phyloP scores from a whole-genome alignment of 2,888 invertebrate species.

The Quadriops clusia region DNA sequence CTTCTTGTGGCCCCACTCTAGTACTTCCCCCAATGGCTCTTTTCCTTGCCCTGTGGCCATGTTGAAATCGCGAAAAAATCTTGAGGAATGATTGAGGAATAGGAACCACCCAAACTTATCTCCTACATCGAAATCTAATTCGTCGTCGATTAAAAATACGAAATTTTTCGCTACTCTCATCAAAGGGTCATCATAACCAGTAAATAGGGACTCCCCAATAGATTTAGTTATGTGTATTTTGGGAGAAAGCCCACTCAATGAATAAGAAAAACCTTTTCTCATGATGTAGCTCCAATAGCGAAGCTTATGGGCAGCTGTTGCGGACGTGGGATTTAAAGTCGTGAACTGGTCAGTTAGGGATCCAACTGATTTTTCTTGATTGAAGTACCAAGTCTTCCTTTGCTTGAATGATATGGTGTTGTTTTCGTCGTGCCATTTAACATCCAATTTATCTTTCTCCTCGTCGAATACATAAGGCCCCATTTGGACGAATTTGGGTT shows the following conservation, averaged over 20 bases:
- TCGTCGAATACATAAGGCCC: conserved; percentile 59
- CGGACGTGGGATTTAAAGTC: conserved; percentile 63
- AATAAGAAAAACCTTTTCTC: conserved; percentile 48
- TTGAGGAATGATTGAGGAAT: conserved; percentile 50
- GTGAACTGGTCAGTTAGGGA: conserved; percentile 57
- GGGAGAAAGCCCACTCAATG: conserved; percentile 44
- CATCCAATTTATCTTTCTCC: conserved; percentile 56
- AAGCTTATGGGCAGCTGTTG: too few relatives aligned
- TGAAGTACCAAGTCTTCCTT: conserved; percentile 57
- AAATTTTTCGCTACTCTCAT: conserved; percentile 56
- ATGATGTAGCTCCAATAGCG: conserved; percentile 45
- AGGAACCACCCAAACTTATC: conserved; percentile 5
- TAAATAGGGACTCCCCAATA: conserved; percentile 61
- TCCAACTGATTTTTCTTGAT: conserved; percentile 52
- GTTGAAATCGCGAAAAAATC: conserved; percentile 64
- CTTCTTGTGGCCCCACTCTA: conserved; percentile 59
- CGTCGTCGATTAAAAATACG: background rate
- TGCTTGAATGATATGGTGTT: conserved; percentile 61
- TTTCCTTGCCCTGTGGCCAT: conserved; percentile 61
- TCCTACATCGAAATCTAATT: background rate
- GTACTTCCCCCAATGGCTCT: conserved; percentile 58
- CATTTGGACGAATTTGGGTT: conserved; percentile 43
- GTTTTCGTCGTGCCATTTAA: conserved; percentile 57
- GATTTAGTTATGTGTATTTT: conserved; percentile 48
- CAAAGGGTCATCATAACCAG: conserved; percentile 66